Conservation (phyloP, 2,797 vertebrate genomes). For the Cossypha heuglini region DNA sequence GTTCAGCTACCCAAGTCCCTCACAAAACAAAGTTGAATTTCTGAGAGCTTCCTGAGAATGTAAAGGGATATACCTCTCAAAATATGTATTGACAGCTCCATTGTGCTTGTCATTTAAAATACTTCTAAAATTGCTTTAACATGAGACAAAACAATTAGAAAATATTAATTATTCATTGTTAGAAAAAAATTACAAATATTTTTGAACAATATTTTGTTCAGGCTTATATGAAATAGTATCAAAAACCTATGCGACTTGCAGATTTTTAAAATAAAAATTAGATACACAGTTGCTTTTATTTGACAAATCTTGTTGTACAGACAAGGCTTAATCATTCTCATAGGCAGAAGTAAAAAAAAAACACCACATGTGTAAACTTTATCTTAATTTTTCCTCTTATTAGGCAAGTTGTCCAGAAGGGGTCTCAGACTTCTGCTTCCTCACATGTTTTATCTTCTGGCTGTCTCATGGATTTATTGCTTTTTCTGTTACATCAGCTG, state of each 20-base stretch:
- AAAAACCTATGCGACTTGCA: background rate
- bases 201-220: background rate
- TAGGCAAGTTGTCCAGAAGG: background rate
- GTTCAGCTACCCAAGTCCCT: background rate
- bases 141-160: background rate
- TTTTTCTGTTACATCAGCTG: background rate
- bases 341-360: background rate
- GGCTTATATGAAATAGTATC: background rate
- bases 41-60: background rate
- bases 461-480: background rate
- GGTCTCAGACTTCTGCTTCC: background rate
- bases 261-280: background rate
- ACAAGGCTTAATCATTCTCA: background rate
- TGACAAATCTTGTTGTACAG: background rate
- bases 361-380: accelerated
- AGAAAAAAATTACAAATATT: background rate
- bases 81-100: background rate
- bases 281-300: background rate
- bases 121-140: background rate
- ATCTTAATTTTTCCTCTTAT: background rate
- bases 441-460: background rate
- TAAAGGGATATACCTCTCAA: background rate
- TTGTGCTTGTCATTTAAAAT: background rate
- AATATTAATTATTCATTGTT: background rate
- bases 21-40: background rate